These are phyloP conservation scores for Drosophila histrio DNA, from an alignment of 2,888 invertebrate genomes.

Conservation along the genomic window DNA sequence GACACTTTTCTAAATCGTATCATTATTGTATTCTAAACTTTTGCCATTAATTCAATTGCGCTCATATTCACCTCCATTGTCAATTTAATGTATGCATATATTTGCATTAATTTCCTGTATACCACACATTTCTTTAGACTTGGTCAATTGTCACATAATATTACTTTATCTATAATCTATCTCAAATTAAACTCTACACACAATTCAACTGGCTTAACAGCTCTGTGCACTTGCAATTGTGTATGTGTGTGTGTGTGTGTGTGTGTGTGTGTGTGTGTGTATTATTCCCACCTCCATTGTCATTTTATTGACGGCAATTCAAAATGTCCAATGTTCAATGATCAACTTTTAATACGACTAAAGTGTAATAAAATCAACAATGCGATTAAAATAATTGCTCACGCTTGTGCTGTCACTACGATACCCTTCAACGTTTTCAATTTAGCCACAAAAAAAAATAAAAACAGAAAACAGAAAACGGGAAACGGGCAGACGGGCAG, in stretches of 20 bases:
- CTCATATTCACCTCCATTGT: not conserved
- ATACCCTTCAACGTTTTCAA: slow-evolving; percentile 17
- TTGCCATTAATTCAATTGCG: not conserved
- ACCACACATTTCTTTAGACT: not conserved
- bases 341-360: slow-evolving; percentile 4
- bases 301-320: not conserved
- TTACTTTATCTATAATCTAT: not conserved
- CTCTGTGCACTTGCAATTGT: not conserved
- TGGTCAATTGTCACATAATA: not conserved
- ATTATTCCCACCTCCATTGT: slow-evolving; percentile 2
- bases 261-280: not conserved
- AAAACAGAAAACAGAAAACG: not conserved
- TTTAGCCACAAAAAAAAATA: slow-evolving; percentile 26
- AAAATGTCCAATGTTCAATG: not conserved
- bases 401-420: slow-evolving; percentile 6
- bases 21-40: not conserved
- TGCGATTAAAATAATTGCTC: slow-evolving; percentile 27
- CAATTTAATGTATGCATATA: not conserved
- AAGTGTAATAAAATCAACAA: slow-evolving; percentile 13
- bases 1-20: not conserved
- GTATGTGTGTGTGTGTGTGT: not conserved
- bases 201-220: not conserved
- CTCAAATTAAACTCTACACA: not conserved
- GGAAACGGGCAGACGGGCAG: no score
- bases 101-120: not conserved